Evolutionary conservation across 2,888 invertebrate genomes (phyloP), one percentile per base, ranked within the genome.

Genomic region (Lithosia quadra): DNA sequence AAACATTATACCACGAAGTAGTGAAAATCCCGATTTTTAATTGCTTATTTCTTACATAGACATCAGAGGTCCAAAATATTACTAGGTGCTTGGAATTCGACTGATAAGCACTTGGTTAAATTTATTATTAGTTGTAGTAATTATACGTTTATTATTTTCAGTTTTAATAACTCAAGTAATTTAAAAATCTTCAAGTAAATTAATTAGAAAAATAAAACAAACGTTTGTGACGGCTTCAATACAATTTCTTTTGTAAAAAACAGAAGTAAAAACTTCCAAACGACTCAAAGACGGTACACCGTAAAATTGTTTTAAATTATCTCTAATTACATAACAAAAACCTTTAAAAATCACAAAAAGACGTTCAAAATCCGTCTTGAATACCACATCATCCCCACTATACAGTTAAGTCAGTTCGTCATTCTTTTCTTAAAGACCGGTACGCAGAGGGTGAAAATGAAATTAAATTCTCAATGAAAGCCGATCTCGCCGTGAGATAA

Each of bases 391-490:
- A 82, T 79, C 82, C 84, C 84, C 21, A 67, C 70, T 61, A 67
- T 87, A 84, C 72, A 77, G 84, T 84, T 85, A 85, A 91, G 93
- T 92, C 92, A 90, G 87, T 88, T 87, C 90, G 92, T 93, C 93
- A 93, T 92, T 94, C 92, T 93, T 93, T 91, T 91, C 91, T 91
- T 89, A 91, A 86, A 84, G 78, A 85, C 78, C 72, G 86, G 83
- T 84, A 79, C 79, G 68, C 88, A 89, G 91, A 92, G 93, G 94
- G 95, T 93, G 94, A 92, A 91, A 91, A 94, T 92, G 92, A 94
- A 94, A 95, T 95, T 93, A 94, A 94, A 94, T 93, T 93, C 91
- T 90, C 86, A 91, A 91, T 94, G 93, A 94, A 93, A 92, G 92
- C 92, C 89, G 88, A 91, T 91, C 90, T 88, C 77, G 77, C 86